Base-by-base conservation (phyloP, 2,797 vertebrate genomes). In the Nothura maculosa region DNA sequence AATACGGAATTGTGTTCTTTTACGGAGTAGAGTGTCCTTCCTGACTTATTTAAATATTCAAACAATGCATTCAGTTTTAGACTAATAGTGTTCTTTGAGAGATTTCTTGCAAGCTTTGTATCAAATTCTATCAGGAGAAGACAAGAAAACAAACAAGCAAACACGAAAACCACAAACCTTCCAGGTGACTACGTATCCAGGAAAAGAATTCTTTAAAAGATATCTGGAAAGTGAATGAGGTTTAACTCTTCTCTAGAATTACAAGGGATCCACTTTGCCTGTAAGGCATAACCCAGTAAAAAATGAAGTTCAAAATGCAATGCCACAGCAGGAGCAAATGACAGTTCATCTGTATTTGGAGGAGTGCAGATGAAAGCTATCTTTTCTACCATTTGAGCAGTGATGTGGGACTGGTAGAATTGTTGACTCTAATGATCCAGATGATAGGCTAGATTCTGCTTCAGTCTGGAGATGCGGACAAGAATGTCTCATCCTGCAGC, bases 271-370 rank as follows among this genome's bases (percentile, higher is more conserved):
- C 32, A 48, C 85, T 93, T 83, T 89, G 81, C 72, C 42, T 83
- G n/a, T 82, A 85, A 89, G 68, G 55, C 83, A 72, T 64, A 82
- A 47, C 25, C n/a, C 38, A 42, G 81, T 60, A 69, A 92, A 91
- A 92, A 38, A 50, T 72, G 54, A 82, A 89, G 81, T 89, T 83
- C 86, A 81, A 81, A 85, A 85, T 73, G 73, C 76, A 83, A 27
- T 69, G 13, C 50, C 73, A 63, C 58, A 90, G 76, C 90, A 87
- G 86, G 84, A 92, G 27, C 38, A 87, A 92, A 92, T 68, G 83
- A 60, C 48, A 81, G 45, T 22, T 54, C 75, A 81, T 94, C 86
- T 90, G 73, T 76, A 48, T 92, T 83, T 69, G 81, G 50, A 87
- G 79, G 30, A 81, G 67, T 73, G 47, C 81, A 87, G 66, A 89